Evolutionary conservation across 2,113 vertebrate species (phyloP).

Genomic region (Lynx canadensis): DNA sequence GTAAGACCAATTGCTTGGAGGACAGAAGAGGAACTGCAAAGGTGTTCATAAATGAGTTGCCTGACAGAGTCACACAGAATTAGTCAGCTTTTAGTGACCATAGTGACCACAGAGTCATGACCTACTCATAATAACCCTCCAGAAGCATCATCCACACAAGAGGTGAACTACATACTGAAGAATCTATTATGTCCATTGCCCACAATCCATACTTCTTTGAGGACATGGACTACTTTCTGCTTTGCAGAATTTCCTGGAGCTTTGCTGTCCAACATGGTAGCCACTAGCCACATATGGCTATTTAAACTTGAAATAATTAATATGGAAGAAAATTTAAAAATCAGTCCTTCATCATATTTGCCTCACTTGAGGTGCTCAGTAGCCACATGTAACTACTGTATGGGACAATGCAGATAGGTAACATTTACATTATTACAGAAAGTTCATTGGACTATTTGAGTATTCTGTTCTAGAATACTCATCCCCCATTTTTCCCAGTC

Average conservation of each 20-base stretch:
- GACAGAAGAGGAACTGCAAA: background rate
- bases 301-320: conserved; percentile 25
- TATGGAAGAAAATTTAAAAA: background rate
- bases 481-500: background rate
- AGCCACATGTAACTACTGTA: background rate
- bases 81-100: background rate
- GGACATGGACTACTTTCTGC: background rate
- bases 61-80: background rate
- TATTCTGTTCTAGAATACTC: background rate
- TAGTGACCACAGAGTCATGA: background rate
- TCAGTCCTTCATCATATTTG: background rate
- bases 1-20: background rate
- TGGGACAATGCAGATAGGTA: background rate
- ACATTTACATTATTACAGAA: background rate
- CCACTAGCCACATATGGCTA: background rate
- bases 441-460: background rate
- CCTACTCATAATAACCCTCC: background rate
- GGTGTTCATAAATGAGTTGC: background rate
- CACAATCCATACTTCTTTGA: background rate
- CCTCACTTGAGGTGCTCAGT: background rate
- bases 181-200: background rate
- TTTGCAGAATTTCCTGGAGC: background rate
- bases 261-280: background rate
- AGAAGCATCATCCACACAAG: background rate
- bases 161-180: background rate